Evolutionary conservation across 2,113 vertebrate genomes (phyloP).

Genomic region (Callocephalon fimbriatum): DNA sequence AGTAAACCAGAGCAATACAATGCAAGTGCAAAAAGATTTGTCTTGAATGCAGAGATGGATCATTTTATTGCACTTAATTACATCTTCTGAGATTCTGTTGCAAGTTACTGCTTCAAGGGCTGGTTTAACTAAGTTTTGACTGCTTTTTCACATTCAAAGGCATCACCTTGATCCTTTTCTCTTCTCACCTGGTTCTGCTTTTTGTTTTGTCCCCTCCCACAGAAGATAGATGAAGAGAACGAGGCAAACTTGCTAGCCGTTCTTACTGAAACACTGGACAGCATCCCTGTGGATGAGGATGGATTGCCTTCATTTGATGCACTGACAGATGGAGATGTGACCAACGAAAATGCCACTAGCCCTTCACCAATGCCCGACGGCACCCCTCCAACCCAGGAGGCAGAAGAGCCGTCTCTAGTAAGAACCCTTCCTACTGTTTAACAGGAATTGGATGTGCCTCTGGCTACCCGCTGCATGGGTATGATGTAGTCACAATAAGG

Average conservation of each 20-base stretch:
- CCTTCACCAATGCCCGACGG: slow-evolving; percentile 92
- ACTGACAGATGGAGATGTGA: slow-evolving; percentile 98
- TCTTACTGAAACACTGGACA: slow-evolving; percentile 98
- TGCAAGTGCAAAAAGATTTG: background rate
- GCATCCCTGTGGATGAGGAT: slow-evolving; percentile 99
- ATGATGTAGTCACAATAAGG: slow-evolving; percentile 77
- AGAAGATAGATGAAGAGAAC: slow-evolving; percentile 99
- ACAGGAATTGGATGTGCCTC: slow-evolving; percentile 76
- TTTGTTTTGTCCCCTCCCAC: slow-evolving; percentile 25
- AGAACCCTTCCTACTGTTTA: slow-evolving; percentile 84
- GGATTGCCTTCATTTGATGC: slow-evolving; percentile 99
- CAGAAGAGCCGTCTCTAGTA: slow-evolving; percentile 98
- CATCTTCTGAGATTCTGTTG: background rate
- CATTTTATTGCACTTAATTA: background rate
- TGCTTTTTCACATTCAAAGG: background rate
- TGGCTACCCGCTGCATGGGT: slow-evolving; percentile 77
- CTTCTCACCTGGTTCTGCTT: background rate
- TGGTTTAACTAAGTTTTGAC: background rate
- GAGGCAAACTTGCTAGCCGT: slow-evolving; percentile 99
- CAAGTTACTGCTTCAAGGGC: background rate
- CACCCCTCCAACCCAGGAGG: slow-evolving; percentile 92
- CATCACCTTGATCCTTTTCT: background rate
- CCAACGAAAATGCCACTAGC: slow-evolving; percentile 93
- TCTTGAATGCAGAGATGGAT: background rate
- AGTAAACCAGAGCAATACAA: background rate